Percentiles rank a stretch among this genome's conserved stretches.
Conservation (phyloP, 2,888 invertebrate species). For the Hyposoter didymator region DNA sequence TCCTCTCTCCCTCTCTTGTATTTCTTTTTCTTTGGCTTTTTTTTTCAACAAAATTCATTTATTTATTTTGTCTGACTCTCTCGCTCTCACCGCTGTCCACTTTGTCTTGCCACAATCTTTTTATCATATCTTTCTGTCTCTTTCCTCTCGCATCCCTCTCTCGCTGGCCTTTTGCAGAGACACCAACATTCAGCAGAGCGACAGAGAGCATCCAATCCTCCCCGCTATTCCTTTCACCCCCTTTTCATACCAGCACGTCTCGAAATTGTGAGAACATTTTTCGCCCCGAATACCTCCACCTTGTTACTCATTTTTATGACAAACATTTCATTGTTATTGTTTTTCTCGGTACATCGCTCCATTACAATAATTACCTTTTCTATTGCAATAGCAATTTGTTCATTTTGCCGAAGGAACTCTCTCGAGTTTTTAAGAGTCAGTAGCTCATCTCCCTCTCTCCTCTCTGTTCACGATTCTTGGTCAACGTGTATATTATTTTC, state of each 20-base stretch:
- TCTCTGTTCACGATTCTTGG: not conserved
- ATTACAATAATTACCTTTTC: conserved; percentile 40
- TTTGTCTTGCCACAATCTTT: conserved; percentile 54
- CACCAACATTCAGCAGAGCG: conserved; percentile 42
- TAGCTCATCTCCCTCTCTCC: conserved; percentile 26
- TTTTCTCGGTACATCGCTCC: not conserved
- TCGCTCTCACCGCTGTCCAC: conserved; percentile 56
- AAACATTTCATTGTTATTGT: not conserved
- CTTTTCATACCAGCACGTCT: conserved; percentile 59
- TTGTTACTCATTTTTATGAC: conserved; percentile 29
- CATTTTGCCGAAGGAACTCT: not conserved
- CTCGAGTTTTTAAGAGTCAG: conserved; percentile 43
- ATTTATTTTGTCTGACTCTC: conserved; percentile 59
- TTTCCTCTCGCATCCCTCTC: conserved; percentile 57
- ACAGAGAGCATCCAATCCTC: conserved; percentile 33
- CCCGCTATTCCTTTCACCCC: conserved; percentile 59
- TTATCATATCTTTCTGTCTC: conserved; percentile 43
- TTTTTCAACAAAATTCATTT: conserved; percentile 56
- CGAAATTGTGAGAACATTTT: conserved; percentile 62
- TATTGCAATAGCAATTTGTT: conserved; percentile 17
- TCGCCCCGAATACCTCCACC: not conserved
- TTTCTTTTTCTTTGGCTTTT: conserved; percentile 8
- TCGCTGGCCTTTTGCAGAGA: conserved; percentile 44
- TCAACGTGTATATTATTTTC: conserved; percentile 55
- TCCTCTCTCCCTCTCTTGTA: conserved; percentile 68